Evolutionary conservation across 2,113 vertebrate species (phyloP).

Genomic region (Nipponia nippon): DNA sequence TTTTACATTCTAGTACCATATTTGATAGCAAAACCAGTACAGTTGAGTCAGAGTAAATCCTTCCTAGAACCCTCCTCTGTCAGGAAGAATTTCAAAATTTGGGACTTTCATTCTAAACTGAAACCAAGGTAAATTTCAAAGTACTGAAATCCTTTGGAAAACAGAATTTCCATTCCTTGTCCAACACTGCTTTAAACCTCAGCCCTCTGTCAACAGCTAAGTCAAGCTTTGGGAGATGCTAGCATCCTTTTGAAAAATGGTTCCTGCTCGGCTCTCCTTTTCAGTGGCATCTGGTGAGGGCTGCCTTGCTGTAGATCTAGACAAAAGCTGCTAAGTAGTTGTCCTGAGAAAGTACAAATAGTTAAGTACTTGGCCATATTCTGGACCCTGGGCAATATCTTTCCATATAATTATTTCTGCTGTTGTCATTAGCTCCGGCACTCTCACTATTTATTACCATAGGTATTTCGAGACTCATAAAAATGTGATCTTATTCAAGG

Average conservation of each 20-base stretch:
- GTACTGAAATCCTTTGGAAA: neutral
- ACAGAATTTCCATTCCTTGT: neutral
- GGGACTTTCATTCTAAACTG: neutral
- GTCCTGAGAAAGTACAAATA: conserved; percentile 12
- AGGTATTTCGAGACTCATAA: conserved; percentile 79
- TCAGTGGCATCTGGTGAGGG: neutral
- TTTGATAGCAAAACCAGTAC: neutral
- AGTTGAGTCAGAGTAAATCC: neutral
- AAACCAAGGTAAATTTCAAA: neutral
- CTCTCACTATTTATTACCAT: conserved; percentile 75
- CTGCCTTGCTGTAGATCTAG: neutral
- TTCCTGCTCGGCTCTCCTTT: neutral
- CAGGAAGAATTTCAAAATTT: neutral
- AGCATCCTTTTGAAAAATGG: neutral
- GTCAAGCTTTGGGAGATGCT: neutral
- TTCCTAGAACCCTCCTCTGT: neutral
- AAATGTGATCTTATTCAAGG: conserved; percentile 73
- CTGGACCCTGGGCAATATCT: conserved; percentile 56
- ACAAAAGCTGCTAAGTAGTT: conserved; percentile 13
- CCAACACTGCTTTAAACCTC: neutral
- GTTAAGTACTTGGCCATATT: conserved; percentile 26
- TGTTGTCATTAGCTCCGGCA: conserved; percentile 64
- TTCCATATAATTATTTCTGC: conserved; percentile 72
- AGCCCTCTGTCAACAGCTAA: neutral
- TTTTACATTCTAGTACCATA: neutral